Conservation (phyloP, 2,113 vertebrate genomes). For the Oncorhynchus keta region DNA sequence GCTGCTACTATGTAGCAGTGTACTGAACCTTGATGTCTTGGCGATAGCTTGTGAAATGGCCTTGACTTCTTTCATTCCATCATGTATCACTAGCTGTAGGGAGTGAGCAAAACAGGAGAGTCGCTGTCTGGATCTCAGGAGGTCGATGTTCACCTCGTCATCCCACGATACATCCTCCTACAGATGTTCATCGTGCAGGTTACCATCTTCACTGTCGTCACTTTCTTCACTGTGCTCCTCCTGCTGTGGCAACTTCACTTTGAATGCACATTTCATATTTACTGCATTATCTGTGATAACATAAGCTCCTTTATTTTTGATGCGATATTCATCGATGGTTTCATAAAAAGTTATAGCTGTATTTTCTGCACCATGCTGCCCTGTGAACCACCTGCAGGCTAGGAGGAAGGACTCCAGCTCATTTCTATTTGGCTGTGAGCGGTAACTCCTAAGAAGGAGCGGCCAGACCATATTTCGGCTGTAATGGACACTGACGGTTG, state of each 20-base stretch:
- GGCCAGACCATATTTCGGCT: conserved; percentile 12
- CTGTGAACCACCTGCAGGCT: conserved; percentile 15
- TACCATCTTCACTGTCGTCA: background rate
- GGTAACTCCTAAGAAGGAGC: conserved; percentile 27
- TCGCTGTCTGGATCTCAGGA: conserved; percentile 2
- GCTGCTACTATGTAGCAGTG: no score
- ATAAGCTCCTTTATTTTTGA: conserved; percentile 18
- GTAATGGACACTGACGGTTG: conserved; percentile 1
- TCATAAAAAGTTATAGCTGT: conserved; percentile 22
- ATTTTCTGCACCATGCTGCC: conserved; percentile 7
- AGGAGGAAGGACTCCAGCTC: conserved; percentile 7
- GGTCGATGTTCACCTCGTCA: conserved; percentile 2
- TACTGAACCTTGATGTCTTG: no score
- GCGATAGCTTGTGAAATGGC: no score
- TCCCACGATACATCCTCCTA: conserved; percentile 9
- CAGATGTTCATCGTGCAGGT: background rate
- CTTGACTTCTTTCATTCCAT: background rate
- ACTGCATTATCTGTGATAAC: conserved; percentile 26
- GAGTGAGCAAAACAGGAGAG: conserved; percentile 25
- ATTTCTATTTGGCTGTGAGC: background rate
- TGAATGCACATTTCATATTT: conserved; percentile 36
- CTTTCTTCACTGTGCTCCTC: background rate
- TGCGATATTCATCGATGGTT: conserved; percentile 16
- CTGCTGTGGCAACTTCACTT: conserved; percentile 22
- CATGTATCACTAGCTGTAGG: conserved; percentile 10